Evolutionary conservation across 30 jellyfish, hydroid and myxozoan species (phyloP).

Genomic region (Sanderia malayensis): DNA sequence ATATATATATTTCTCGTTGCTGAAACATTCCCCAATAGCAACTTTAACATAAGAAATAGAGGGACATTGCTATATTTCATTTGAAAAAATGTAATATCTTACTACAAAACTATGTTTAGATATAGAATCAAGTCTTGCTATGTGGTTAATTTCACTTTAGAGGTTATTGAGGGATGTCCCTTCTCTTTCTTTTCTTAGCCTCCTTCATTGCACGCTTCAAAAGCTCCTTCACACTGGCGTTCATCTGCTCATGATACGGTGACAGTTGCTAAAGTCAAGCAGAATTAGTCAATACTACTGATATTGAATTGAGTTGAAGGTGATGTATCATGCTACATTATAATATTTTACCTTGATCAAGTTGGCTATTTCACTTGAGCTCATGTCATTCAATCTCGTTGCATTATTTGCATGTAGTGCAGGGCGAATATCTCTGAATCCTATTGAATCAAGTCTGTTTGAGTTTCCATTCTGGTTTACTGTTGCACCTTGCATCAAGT

Average conservation of each 20-base stretch:
- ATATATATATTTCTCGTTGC: too few species aligned
- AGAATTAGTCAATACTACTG: too few species aligned
- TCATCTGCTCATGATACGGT: not conserved
- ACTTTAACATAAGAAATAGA: too few species aligned
- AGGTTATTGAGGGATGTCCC: not conserved
- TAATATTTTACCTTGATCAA: not conserved
- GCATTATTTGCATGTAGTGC: not conserved
- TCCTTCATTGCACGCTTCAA: not conserved
- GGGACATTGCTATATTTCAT: too few species aligned
- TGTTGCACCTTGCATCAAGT: constrained; percentile 10
- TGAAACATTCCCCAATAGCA: too few species aligned
- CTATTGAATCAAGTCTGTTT: not conserved
- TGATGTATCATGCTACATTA: too few species aligned
- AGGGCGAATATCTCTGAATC: constrained; percentile 3
- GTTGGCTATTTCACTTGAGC: not conserved
- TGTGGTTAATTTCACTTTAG: too few species aligned
- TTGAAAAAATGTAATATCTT: too few species aligned
- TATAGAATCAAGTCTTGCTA: too few species aligned
- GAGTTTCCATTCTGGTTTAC: not conserved
- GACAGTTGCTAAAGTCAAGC: not conserved
- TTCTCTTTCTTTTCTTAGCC: constrained; percentile 1
- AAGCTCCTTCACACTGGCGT: not conserved
- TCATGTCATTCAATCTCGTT: not conserved
- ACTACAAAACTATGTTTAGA: too few species aligned
- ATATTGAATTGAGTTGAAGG: too few species aligned